Evolutionary conservation across 1,140 invertebrate genomes (phyloP).

Genomic region (Diabrotica undecimpunctata): DNA sequence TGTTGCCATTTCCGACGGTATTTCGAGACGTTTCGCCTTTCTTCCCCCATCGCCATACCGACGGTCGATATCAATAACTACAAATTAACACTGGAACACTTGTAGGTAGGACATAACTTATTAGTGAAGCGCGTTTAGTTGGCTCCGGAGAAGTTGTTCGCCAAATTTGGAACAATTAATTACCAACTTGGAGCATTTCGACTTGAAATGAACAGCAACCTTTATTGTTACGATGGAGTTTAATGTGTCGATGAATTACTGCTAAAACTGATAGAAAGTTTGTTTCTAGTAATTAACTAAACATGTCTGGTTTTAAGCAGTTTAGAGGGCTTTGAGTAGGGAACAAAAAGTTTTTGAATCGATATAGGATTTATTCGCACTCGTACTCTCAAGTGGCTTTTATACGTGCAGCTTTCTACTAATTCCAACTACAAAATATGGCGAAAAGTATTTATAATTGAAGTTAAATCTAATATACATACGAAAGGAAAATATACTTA

Average conservation of each 20-base stretch:
- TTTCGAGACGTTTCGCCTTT: neutral
- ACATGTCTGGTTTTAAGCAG: conserved; percentile 7
- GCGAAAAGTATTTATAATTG: too few species aligned
- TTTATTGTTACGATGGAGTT: conserved; percentile 12
- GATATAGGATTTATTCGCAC: too few species aligned
- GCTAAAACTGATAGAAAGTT: conserved; percentile 13
- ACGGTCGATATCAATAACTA: conserved; percentile 10
- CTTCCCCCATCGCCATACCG: neutral
- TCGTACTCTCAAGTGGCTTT: too few species aligned
- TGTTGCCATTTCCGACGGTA: neutral
- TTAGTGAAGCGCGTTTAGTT: neutral
- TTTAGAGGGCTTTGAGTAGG: neutral
- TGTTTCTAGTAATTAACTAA: conserved; percentile 13
- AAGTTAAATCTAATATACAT: too few species aligned
- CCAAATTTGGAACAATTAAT: conserved; percentile 14
- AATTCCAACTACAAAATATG: too few species aligned
- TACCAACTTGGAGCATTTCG: conserved; percentile 7
- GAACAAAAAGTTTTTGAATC: too few species aligned
- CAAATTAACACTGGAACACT: conserved; percentile 9
- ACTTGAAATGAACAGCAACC: neutral
- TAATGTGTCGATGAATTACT: conserved; percentile 14
- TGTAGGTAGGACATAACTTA: conserved; percentile 9
- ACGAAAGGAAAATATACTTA: too few species aligned
- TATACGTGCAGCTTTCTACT: too few species aligned
- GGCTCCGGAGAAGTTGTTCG: neutral